Percentiles rank a stretch among this genome's conserved stretches.
phyloP scores from a whole-genome alignment of 2,797 vertebrate species.

The Enteromius mattozi region DNA sequence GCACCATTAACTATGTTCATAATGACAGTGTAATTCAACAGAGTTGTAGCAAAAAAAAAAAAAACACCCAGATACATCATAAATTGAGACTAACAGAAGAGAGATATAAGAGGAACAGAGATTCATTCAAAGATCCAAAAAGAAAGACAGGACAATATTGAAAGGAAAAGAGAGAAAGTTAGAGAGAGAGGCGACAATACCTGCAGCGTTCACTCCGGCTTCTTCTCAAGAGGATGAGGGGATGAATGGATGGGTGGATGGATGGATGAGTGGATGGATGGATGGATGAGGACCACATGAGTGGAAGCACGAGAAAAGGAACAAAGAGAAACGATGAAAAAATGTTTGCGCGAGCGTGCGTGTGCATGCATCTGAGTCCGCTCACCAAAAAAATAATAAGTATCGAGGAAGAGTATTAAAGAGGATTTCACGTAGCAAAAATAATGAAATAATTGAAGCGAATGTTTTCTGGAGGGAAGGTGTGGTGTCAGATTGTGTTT shows the following conservation, averaged over 20 bases:
- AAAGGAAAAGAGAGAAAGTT: constrained; percentile 19
- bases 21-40: constrained; percentile 20
- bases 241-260: constrained; percentile 58
- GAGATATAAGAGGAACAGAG: background rate
- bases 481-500: constrained; percentile 52
- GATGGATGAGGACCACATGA: constrained; percentile 56
- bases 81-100: constrained; percentile 32
- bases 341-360: background rate
- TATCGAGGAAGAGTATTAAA: constrained; percentile 22
- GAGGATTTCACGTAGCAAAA: constrained; percentile 33
- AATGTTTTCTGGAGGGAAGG: constrained; percentile 45
- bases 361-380: constrained; percentile 1
- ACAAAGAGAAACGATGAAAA: constrained; percentile 69
- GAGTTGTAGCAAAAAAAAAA: constrained; percentile 30
- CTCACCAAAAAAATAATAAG: background rate
- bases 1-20: constrained; percentile 42
- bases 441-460: constrained; percentile 52
- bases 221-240: constrained; percentile 72
- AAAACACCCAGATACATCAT: constrained; percentile 16
- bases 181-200: constrained; percentile 74
- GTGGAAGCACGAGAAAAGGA: constrained; percentile 53
- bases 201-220: constrained; percentile 70
- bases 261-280: constrained; percentile 54
- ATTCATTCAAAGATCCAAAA: background rate
- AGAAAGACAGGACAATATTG: background rate